Conservation (phyloP, 2,888 invertebrate genomes). For the Apamea anceps region DNA sequence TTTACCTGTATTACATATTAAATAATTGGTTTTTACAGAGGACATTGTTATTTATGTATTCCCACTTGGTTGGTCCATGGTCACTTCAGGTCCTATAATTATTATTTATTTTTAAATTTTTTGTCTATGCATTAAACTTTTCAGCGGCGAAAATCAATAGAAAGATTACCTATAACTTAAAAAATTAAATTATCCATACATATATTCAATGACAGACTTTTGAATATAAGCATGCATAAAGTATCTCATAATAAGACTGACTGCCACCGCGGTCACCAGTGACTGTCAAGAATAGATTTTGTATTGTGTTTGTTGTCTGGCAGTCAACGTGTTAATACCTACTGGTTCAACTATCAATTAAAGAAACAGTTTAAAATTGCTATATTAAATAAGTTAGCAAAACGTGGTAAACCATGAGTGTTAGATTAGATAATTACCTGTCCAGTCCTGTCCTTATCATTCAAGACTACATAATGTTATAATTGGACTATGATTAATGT, state of each 20-base stretch:
- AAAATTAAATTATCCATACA: no score
- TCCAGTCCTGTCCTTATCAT: constrained; percentile 7
- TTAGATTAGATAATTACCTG: constrained; percentile 34
- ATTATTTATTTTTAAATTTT: neutral
- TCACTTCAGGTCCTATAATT: neutral
- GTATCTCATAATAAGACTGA: neutral
- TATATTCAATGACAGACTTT: no score
- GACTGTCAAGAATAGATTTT: no score
- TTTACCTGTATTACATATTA: neutral
- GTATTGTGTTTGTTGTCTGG: no score
- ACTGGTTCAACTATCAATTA: neutral
- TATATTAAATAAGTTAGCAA: constrained; percentile 4
- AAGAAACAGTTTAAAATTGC: neutral
- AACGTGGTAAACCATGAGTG: neutral
- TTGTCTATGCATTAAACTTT: neutral
- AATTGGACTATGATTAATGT: constrained; percentile 5
- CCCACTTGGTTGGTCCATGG: no score
- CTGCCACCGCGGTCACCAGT: no score
- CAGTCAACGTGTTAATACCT: neutral
- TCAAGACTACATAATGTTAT: constrained; percentile 11
- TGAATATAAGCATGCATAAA: neutral
- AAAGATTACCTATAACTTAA: no score
- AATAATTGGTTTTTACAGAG: neutral
- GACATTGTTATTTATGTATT: neutral
- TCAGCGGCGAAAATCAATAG: neutral